These are phyloP conservation scores for Gryon sp. DNA, from an alignment of 1,140 invertebrate species.

Conservation along the genomic window DNA sequence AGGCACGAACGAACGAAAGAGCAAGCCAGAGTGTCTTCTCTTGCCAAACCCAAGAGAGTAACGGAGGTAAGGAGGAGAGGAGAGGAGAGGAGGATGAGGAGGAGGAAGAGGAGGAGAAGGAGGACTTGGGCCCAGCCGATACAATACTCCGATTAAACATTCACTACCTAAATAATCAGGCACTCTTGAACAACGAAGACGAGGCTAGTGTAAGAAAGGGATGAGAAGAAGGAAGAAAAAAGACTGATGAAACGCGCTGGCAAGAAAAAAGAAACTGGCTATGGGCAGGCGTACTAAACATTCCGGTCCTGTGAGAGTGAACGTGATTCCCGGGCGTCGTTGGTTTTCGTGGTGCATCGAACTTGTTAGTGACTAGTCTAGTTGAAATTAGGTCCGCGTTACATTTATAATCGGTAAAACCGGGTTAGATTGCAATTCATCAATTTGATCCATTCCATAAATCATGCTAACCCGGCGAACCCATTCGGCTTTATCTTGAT, in stretches of 20 bases:
- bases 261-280: slow-evolving; percentile 37
- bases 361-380: slow-evolving; percentile 3
- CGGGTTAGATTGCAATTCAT: slow-evolving; percentile 32
- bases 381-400: neutral
- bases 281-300: slow-evolving; percentile 48
- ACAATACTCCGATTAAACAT: slow-evolving; percentile 80
- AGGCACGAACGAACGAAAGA: neutral
- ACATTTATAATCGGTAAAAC: slow-evolving; percentile 4
- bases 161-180: slow-evolving; percentile 79
- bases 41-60: neutral
- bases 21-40: neutral
- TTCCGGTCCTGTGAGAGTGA: slow-evolving; percentile 69
- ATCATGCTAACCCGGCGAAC: slow-evolving; percentile 36
- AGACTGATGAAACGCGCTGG: slow-evolving; percentile 32
- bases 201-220: slow-evolving; percentile 27
- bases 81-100: slow-evolving; percentile 11
- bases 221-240: slow-evolving; percentile 21
- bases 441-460: slow-evolving; percentile 45
- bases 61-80: slow-evolving; percentile 5
- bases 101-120: slow-evolving; percentile 10
- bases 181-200: slow-evolving; percentile 64
- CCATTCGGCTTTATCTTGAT: slow-evolving; percentile 28
- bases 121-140: slow-evolving; percentile 70
- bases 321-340: slow-evolving; percentile 67
- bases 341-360: slow-evolving; percentile 65